These are phyloP conservation scores for Cacajao melanocephalus DNA, from an alignment of 2,797 vertebrate species.

Conservation along the genomic window DNA sequence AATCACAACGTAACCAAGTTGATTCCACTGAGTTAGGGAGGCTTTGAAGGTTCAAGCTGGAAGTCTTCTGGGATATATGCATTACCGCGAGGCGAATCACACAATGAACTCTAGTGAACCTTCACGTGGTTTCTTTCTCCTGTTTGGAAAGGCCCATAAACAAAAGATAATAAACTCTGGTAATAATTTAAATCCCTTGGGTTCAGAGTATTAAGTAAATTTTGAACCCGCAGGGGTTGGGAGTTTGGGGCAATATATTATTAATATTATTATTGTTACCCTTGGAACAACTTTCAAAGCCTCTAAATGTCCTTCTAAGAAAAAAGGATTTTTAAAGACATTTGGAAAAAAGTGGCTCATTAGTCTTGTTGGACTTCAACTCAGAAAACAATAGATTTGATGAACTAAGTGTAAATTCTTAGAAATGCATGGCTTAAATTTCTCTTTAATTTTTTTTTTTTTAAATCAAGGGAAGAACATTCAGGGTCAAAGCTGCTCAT, in stretches of 20 bases:
- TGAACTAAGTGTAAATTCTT: slow-evolving; percentile 55
- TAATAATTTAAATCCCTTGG: slow-evolving; percentile 44
- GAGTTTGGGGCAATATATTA: slow-evolving; percentile 57
- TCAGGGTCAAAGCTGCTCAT: not conserved
- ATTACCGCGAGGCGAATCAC: not conserved
- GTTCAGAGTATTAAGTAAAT: slow-evolving; percentile 42
- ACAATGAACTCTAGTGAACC: not conserved
- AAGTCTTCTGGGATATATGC: not conserved
- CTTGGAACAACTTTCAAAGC: slow-evolving; percentile 59
- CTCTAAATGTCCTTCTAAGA: slow-evolving; percentile 41
- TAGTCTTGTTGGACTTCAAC: slow-evolving; percentile 55
- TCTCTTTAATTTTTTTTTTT: slow-evolving; percentile 17
- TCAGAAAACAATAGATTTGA: slow-evolving; percentile 63
- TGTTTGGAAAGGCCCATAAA: slow-evolving; percentile 15
- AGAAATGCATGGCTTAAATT: slow-evolving; percentile 51
- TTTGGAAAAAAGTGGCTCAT: slow-evolving; percentile 6
- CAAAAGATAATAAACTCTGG: slow-evolving; percentile 24
- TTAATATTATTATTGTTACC: slow-evolving; percentile 64
- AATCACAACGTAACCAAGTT: fast-evolving
- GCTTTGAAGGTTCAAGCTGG: not conserved
- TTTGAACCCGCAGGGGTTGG: slow-evolving; percentile 57
- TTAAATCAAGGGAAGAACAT: not conserved
- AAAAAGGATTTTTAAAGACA: slow-evolving; percentile 46
- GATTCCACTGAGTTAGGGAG: not conserved
- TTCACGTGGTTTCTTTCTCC: not conserved